phyloP scores from a whole-genome alignment of 2,113 vertebrate species.

The Felis chaus region DNA sequence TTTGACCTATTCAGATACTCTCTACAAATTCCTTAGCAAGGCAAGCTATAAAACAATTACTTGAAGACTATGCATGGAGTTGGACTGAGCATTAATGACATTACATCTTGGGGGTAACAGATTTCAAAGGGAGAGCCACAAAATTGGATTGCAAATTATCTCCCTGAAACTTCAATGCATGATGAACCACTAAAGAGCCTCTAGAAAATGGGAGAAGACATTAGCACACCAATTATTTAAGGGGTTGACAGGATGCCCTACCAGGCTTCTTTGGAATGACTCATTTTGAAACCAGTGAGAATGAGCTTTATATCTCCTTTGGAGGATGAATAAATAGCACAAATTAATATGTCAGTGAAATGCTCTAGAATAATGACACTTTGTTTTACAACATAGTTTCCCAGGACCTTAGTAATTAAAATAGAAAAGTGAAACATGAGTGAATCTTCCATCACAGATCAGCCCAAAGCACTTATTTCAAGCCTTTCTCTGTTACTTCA shows the following conservation, averaged over 20 bases:
- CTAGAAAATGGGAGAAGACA: neutral
- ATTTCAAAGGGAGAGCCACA: neutral
- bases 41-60: neutral
- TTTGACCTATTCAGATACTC: neutral
- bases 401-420: neutral
- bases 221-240: neutral
- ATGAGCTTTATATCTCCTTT: neutral
- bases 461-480: neutral
- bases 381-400: neutral
- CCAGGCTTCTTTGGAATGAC: constrained; percentile 5
- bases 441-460: neutral
- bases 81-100: neutral
- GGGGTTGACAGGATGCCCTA: neutral
- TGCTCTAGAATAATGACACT: neutral
- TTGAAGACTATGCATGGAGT: neutral
- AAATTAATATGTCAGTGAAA: constrained; percentile 25
- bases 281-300: constrained; percentile 38
- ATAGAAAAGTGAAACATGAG: neutral
- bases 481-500: neutral
- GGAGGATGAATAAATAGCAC: neutral
- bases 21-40: neutral
- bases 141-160: neutral
- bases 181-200: neutral
- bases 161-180: neutral
- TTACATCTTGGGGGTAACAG: neutral